phyloP scores from a whole-genome alignment of 1,140 invertebrate species.

The Lordiphosa stackelbergi region DNA sequence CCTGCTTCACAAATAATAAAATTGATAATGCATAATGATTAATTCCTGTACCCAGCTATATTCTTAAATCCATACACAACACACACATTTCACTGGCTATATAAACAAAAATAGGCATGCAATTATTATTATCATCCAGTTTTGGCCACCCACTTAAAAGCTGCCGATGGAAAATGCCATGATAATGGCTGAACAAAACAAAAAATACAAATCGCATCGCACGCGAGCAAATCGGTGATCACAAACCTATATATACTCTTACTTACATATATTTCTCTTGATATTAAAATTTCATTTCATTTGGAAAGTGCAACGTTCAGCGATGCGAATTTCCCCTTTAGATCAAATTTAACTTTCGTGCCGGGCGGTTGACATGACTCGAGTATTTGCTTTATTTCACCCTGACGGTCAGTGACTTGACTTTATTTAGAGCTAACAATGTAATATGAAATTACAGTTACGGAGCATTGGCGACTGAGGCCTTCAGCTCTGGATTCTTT shows the following conservation, averaged over 20 bases:
- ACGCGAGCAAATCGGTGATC: conserved; percentile 40
- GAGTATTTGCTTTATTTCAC: conserved; percentile 4
- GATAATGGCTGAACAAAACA: no score
- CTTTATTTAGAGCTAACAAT: no score
- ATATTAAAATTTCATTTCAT: conserved; percentile 2
- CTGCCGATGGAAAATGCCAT: no score
- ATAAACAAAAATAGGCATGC: no score
- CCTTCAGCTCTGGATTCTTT: no score
- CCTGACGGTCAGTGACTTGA: conserved; percentile 24
- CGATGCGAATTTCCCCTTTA: conserved; percentile 22
- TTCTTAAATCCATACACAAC: no score
- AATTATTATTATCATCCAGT: no score
- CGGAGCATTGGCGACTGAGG: no score
- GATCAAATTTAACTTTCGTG: conserved; percentile 49
- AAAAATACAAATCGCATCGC: conserved; percentile 33
- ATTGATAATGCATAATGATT: neutral
- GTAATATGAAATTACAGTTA: no score
- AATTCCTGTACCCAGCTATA: no score
- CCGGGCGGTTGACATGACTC: conserved; percentile 40
- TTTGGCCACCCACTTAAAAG: no score
- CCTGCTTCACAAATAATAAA: conserved; percentile 19
- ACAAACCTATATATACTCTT: conserved; percentile 45
- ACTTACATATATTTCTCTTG: neutral
- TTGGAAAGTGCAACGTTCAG: neutral
- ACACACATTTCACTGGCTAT: no score